A percentile compares a stretch with the other conserved stretches of the same genome.
Conservation (phyloP, 1,140 invertebrate species). For the Neodiprion virginianus region DNA sequence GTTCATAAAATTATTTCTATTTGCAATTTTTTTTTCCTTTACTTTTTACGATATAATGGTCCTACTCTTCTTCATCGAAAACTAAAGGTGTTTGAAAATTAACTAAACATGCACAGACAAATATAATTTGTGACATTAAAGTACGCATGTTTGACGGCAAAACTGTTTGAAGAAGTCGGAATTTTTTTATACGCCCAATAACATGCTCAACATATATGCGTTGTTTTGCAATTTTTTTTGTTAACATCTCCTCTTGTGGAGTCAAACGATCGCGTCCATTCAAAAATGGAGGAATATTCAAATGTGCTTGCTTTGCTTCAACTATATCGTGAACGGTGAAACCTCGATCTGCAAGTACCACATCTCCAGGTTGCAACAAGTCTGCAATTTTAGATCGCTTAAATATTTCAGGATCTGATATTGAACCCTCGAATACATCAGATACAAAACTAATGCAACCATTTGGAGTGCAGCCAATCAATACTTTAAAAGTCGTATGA, state of each 20-base stretch:
- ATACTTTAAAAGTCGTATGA: too few relatives aligned
- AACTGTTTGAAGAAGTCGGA: slow-evolving; percentile 29
- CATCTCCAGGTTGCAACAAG: too few relatives aligned
- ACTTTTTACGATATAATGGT: too few relatives aligned
- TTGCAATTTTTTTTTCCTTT: too few relatives aligned
- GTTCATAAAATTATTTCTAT: too few relatives aligned
- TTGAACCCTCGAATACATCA: too few relatives aligned
- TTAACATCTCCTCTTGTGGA: slow-evolving; percentile 27
- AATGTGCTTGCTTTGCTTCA: slow-evolving; percentile 30
- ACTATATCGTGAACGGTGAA: slow-evolving; percentile 32
- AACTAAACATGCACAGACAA: neutral
- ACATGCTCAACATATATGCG: slow-evolving; percentile 34
- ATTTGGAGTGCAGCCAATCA: too few relatives aligned
- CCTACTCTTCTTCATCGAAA: too few relatives aligned
- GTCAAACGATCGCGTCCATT: slow-evolving; percentile 23
- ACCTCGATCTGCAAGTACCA: slow-evolving; percentile 15
- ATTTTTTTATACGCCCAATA: slow-evolving; percentile 33
- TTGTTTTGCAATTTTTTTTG: slow-evolving; percentile 31
- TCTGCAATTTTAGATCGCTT: too few relatives aligned
- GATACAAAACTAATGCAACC: too few relatives aligned
- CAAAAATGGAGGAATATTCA: slow-evolving; percentile 35
- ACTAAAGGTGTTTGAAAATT: too few relatives aligned
- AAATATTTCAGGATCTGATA: too few relatives aligned
- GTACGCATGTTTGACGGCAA: slow-evolving; percentile 27
- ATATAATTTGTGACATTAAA: slow-evolving; percentile 30